Evolutionary conservation across 1,140 invertebrate genomes (phyloP), one percentile per base, ranked within the genome.

Genomic region (Plectrocnemia conspersa): DNA sequence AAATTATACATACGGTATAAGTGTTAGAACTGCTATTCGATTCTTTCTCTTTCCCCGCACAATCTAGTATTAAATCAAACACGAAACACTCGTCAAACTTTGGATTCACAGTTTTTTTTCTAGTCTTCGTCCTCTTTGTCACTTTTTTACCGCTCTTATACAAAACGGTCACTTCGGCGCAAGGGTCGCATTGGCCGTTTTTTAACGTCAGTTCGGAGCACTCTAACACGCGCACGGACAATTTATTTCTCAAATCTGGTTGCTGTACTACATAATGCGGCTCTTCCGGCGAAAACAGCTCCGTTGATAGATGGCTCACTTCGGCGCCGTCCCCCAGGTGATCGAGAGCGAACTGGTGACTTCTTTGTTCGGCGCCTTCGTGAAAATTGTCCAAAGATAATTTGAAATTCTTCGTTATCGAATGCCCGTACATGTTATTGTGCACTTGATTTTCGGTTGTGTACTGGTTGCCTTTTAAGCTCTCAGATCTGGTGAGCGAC

Each of bases 181-280:
- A 93, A 2, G 91, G 89, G 78, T 95, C 91, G 78, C 91, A 95
- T 64, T 85, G 82, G 65, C 89, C 89, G 75, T 92, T 91, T 67
- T 88, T 89, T 55, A 91, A 84, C 48, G 89, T 88, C 65, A 95
- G 76, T 72, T 93, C 91, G 63, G 82, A 85, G 72, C 91, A 93
- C 72, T 92, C 89, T 56, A 86, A 76, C 35, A 93, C 80, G 58
- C 83, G 68, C 33, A 84, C 73, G 33, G 75, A 72, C 10, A 83
- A 56, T 36, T 74, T 77, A 59, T 61, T 61, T 32, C 42, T 52
- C 49, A 45, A 23, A 25, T 58, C 52, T 3, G 41, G 45, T 11
- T 35, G 16, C n/a, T n/a, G n/a, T n/a, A 35, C 29, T 7, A 33
- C 22, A 36, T 29, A 41, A 3, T 45, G 27, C 15, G 35, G 13